Conservation (phyloP, 2,113 vertebrate genomes). For the Petrocephalus zakoni region DNA sequence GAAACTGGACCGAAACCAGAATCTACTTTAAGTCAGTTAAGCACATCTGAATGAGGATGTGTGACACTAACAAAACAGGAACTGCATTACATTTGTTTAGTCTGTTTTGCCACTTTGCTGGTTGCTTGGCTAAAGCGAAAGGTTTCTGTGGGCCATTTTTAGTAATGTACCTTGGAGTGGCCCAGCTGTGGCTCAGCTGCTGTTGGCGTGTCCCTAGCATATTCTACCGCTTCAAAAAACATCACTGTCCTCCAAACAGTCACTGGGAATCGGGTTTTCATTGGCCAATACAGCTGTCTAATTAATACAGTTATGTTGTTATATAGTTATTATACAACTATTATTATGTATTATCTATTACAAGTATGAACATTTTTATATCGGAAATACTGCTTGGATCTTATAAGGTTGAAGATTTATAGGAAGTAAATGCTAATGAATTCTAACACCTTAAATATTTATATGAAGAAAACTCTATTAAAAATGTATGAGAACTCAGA, state of each 20-base stretch:
- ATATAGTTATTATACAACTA: no score
- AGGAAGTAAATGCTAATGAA: neutral
- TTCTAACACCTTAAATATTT: neutral
- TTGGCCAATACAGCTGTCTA: neutral
- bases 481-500: neutral
- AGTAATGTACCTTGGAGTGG: neutral
- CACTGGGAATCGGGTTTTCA: neutral
- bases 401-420: neutral
- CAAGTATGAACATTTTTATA: neutral
- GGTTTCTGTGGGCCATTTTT: neutral
- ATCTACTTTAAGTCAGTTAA: neutral
- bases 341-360: no score
- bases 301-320: no score
- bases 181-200: neutral
- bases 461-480: neutral
- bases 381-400: neutral
- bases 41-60: neutral
- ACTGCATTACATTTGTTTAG: neutral
- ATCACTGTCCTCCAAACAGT: slow-evolving; percentile 48
- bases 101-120: neutral
- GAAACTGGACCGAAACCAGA: neutral
- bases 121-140: neutral
- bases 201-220: neutral
- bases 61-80: neutral
- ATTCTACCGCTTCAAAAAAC: neutral